Conservation (phyloP, 2,797 vertebrate genomes). For the Holocentrus rufus region DNA sequence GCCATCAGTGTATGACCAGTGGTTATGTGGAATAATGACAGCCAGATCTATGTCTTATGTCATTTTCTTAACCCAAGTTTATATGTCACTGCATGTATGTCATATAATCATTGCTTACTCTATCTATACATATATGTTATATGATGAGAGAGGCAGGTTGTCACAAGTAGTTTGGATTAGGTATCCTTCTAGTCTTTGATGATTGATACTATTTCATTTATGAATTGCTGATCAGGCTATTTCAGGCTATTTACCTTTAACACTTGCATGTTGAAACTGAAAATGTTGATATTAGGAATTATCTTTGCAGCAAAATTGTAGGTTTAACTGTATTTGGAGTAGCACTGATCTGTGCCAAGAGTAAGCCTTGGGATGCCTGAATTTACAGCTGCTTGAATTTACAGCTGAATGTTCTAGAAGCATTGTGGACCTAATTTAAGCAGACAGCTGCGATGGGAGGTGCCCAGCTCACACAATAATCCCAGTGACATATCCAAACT, state of each 20-base stretch:
- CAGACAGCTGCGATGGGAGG: slow-evolving; percentile 53
- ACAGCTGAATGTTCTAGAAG: slow-evolving; percentile 39
- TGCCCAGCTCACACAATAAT: slow-evolving; percentile 52
- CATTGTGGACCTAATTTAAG: slow-evolving; percentile 57
- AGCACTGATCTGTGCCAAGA: slow-evolving; percentile 37
- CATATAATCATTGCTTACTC: background rate
- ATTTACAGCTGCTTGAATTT: slow-evolving; percentile 14
- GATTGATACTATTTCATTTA: background rate
- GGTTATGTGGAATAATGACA: slow-evolving; percentile 12
- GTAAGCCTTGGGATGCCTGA: background rate
- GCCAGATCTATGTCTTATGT: background rate
- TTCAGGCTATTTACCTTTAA: background rate
- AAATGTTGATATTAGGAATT: slow-evolving; percentile 17
- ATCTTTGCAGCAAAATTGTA: background rate
- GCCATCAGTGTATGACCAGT: slow-evolving; percentile 18
- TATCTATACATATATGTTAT: background rate
- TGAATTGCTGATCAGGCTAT: background rate
- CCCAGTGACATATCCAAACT: slow-evolving; percentile 46
- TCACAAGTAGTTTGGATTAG: no score
- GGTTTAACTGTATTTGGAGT: slow-evolving; percentile 14
- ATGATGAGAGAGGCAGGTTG: background rate
- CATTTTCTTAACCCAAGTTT: background rate
- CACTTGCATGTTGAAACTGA: slow-evolving; percentile 4
- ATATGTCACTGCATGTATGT: slow-evolving; percentile 24
- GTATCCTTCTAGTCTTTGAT: background rate